Evolutionary conservation across 1,140 invertebrate species (phyloP).

Genomic region (Neotoxoptera formosana): DNA sequence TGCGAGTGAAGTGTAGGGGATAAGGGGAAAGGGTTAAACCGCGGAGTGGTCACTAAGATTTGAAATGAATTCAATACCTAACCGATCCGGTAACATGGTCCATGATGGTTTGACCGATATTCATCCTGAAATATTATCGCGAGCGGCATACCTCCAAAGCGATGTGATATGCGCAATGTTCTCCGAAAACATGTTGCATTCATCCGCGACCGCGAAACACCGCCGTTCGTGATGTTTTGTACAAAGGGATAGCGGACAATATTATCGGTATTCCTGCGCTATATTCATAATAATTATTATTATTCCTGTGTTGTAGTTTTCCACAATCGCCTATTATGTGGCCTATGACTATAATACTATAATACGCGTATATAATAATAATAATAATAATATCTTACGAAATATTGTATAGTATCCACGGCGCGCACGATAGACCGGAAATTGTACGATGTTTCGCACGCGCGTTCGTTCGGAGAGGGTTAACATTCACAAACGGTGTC

Average conservation of each 20-base stretch:
- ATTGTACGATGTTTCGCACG: neutral
- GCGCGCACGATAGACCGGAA: neutral
- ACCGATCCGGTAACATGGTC: neutral
- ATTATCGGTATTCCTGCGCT: neutral
- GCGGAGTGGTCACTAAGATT: neutral
- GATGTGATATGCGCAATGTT: neutral
- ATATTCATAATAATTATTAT: neutral
- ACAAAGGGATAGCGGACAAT: neutral
- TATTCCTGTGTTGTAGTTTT: neutral
- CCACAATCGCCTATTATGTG: neutral
- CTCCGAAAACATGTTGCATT: neutral
- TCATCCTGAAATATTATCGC: no score
- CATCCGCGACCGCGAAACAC: neutral
- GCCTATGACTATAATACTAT: neutral
- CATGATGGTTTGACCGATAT: neutral
- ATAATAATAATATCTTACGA: neutral
- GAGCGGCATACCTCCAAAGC: neutral
- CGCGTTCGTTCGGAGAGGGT: neutral
- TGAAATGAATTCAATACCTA: neutral
- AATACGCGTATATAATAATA: neutral
- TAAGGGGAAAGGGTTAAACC: neutral
- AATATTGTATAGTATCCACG: neutral
- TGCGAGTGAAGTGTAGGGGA: no score
- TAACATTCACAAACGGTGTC: neutral
- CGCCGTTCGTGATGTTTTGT: neutral